Evolutionary conservation across 2,113 vertebrate genomes (phyloP).

Genomic region (Chlamydotis undulata): DNA sequence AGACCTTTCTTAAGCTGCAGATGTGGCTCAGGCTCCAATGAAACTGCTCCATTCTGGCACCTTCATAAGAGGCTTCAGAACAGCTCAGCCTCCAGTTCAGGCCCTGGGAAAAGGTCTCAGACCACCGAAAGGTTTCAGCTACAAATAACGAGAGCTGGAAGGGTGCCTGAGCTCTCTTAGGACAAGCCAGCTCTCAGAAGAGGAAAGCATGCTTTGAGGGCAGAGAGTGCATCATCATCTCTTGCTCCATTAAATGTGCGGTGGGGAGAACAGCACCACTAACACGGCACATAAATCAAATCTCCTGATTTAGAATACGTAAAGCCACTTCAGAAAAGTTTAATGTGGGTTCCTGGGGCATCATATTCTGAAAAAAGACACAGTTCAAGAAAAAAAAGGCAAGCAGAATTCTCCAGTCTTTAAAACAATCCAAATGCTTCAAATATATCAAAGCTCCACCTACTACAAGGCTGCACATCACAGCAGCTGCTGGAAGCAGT

Average conservation of each 20-base stretch:
- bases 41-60: not conserved
- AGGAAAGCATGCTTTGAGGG: not conserved
- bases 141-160: not conserved
- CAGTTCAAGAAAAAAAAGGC: not conserved
- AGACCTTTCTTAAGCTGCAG: not conserved
- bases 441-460: not conserved
- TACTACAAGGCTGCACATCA: not conserved
- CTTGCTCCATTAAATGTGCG: not conserved
- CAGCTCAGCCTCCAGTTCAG: not conserved
- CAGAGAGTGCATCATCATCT: not conserved
- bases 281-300: rapidly evolving
- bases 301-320: not conserved
- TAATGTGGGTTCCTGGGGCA: not conserved
- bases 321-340: slow-evolving; percentile 21
- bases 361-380: not conserved
- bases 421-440: not conserved
- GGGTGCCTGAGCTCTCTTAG: not conserved
- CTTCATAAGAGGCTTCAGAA: not conserved
- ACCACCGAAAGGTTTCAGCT: not conserved
- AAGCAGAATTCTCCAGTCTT: not conserved
- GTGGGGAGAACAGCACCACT: not conserved
- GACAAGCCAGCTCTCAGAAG: not conserved
- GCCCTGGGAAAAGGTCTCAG: not conserved
- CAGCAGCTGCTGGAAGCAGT: not conserved
- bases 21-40: not conserved